Evolutionary conservation across 1,140 invertebrate species (phyloP).

Genomic region (Parasteatoda tepidariorum): DNA sequence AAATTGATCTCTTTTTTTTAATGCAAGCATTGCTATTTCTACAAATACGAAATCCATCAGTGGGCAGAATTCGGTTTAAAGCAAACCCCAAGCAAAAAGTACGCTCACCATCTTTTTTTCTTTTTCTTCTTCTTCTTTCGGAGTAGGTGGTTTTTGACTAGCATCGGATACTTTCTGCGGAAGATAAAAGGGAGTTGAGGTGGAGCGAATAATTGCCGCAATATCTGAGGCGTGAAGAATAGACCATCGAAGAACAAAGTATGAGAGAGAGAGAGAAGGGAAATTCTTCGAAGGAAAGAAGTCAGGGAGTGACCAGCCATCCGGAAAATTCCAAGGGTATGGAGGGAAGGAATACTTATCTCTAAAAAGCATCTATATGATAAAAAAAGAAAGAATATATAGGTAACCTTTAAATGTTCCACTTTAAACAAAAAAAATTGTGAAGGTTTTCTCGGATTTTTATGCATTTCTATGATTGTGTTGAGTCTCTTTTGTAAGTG

Average conservation of each 20-base stretch:
- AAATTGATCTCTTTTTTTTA: no score
- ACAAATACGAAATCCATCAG: no score
- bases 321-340: slow-evolving; percentile 32
- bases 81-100: no score
- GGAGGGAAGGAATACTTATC: not conserved
- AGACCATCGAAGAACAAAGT: slow-evolving; percentile 49
- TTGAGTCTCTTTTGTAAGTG: no score
- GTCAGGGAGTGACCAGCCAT: slow-evolving; percentile 15
- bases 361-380: not conserved
- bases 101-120: no score
- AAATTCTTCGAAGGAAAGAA: slow-evolving; percentile 49
- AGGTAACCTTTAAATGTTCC: not conserved
- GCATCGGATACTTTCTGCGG: slow-evolving; percentile 24
- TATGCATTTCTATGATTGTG: no score
- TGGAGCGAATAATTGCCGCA: slow-evolving; percentile 53
- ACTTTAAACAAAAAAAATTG: no score
- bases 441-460: no score
- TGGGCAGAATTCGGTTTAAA: no score
- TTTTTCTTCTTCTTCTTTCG: no score
- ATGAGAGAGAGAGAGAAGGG: slow-evolving; percentile 5
- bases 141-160: slow-evolving; percentile 36
- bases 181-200: slow-evolving; percentile 29
- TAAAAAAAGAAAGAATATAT: not conserved
- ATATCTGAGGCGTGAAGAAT: slow-evolving; percentile 50
- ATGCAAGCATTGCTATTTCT: no score